These are phyloP conservation scores for Danio kyathit DNA, from an alignment of 2,797 vertebrate genomes.

Conservation along the genomic window DNA sequence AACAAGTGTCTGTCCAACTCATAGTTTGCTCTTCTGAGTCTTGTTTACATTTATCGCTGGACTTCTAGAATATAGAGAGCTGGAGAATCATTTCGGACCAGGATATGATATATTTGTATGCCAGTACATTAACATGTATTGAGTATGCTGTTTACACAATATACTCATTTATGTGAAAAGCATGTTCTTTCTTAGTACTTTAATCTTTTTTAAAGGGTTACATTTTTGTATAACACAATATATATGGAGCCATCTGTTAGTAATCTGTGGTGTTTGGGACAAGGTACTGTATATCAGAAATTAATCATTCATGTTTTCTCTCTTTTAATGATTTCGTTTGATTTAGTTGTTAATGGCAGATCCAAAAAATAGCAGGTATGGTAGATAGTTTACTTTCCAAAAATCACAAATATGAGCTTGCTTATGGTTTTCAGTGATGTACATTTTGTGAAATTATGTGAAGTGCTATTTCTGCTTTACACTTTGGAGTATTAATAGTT, in stretches of 20 bases:
- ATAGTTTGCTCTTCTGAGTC: constrained; percentile 71
- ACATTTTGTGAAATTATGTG: constrained; percentile 69
- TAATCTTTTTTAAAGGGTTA: constrained; percentile 60
- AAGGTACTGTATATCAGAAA: constrained; percentile 18
- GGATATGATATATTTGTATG: constrained; percentile 71
- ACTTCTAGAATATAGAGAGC: constrained; percentile 60
- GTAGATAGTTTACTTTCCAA: constrained; percentile 35
- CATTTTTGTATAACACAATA: constrained; percentile 57
- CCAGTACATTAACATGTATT: constrained; percentile 68
- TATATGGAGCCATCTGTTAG: constrained; percentile 38
- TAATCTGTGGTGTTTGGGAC: constrained; percentile 49
- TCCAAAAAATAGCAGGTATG: constrained; percentile 48
- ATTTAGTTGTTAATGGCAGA: constrained; percentile 3
- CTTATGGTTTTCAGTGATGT: constrained; percentile 72
- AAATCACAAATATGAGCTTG: constrained; percentile 65
- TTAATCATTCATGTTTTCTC: not conserved
- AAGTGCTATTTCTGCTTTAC: constrained; percentile 68
- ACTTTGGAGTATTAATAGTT: constrained; percentile 64
- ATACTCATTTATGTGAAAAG: constrained; percentile 59
- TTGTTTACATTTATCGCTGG: constrained; percentile 86
- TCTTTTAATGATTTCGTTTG: not conserved
- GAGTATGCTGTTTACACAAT: constrained; percentile 35
- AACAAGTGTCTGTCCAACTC: constrained; percentile 62
- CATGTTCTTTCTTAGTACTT: constrained; percentile 54
- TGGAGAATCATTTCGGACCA: constrained; percentile 63